Conservation (phyloP, 2,797 vertebrate genomes). For the Rhinella marina region DNA sequence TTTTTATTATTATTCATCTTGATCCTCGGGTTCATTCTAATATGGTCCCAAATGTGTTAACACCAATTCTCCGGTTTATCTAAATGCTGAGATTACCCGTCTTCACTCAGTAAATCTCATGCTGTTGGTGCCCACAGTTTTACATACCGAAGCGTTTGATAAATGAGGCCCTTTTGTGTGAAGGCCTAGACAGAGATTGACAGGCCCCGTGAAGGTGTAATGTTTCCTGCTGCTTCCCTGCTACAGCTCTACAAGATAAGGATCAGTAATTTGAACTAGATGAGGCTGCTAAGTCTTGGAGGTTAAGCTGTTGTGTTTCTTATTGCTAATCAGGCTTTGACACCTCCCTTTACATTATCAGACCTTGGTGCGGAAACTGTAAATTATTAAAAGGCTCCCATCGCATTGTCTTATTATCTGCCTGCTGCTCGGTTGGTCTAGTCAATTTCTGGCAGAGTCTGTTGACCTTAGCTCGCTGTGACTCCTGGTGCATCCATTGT, state of each 20-base stretch:
- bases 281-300: conserved; percentile 80
- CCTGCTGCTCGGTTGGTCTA: conserved; percentile 69
- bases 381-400: conserved; percentile 75
- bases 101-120: conserved; percentile 5
- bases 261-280: conserved; percentile 91
- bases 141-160: conserved; percentile 56
- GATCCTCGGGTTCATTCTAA: not conserved
- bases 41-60: not conserved
- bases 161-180: conserved; percentile 77
- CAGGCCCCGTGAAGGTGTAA: conserved; percentile 86
- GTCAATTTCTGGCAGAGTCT: conserved; percentile 56
- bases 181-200: conserved; percentile 84
- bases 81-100: not conserved
- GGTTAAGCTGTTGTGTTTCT: conserved; percentile 86
- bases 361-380: conserved; percentile 76
- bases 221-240: conserved; percentile 88
- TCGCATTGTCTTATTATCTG: conserved; percentile 49
- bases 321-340: conserved; percentile 89
- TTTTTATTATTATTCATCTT: not conserved
- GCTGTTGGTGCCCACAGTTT: conserved; percentile 41
- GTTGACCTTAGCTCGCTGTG: conserved; percentile 26
- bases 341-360: conserved; percentile 76
- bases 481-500: not conserved
- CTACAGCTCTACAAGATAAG: conserved; percentile 90
- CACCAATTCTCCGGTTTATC: not conserved